These are phyloP conservation scores for Tethya wilhelma DNA, from an alignment of 37 sponge, comb jelly and placozoan genomes.

Conservation along the genomic window DNA sequence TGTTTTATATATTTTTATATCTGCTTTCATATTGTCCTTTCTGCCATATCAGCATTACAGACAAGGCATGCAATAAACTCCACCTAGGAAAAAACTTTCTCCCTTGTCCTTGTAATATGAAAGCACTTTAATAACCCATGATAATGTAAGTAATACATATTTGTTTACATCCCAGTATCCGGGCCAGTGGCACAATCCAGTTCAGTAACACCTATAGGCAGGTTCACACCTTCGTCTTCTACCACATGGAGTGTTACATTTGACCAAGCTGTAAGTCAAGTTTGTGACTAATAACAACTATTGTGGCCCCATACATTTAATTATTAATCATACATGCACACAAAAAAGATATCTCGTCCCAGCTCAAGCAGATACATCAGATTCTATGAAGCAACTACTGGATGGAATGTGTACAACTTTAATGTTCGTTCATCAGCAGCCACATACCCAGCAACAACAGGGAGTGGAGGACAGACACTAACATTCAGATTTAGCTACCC, in stretches of 20 bases:
- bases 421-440: neutral
- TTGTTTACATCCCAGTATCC: too few relatives aligned
- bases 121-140: too few relatives aligned
- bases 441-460: neutral
- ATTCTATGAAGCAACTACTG: neutral
- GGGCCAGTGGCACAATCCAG: neutral
- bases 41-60: too few relatives aligned
- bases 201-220: neutral
- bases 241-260: conserved; percentile 14
- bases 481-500: neutral
- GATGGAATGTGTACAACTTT: neutral
- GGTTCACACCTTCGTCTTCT: conserved; percentile 6
- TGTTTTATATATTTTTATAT: too few relatives aligned
- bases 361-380: neutral
- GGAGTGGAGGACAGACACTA: neutral
- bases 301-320: too few relatives aligned
- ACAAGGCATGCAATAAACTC: too few relatives aligned
- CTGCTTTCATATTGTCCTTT: too few relatives aligned
- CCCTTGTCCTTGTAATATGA: too few relatives aligned
- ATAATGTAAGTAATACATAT: too few relatives aligned
- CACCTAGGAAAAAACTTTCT: too few relatives aligned
- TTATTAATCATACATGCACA: too few relatives aligned
- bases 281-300: neutral
- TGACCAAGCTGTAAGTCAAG: neutral
- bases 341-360: conserved; percentile 1